Base-by-base conservation (phyloP, 1,140 invertebrate species). In the Galleria mellonella region DNA sequence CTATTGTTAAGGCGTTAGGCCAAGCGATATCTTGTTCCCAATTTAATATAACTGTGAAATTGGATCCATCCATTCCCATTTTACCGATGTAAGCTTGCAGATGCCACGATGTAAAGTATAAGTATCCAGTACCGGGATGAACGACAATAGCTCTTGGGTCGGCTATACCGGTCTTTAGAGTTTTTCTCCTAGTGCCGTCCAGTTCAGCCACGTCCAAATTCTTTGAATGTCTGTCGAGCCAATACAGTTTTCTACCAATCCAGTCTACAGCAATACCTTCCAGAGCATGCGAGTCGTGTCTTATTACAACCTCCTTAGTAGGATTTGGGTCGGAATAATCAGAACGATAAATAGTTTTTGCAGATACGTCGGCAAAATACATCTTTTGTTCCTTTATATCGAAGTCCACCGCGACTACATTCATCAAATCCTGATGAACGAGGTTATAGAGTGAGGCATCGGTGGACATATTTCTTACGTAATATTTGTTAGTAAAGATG, bases 221-320 rank as follows among this genome's bases (percentile, higher is more conserved):
- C 83, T 97, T 97, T 0, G 95, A 96, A 70, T 97, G 96, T 38
- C 97, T 89, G 72, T 99, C 98, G n/a, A 99, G 86, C 97, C 97
- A 99, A 71, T 99, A 99, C 0, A 99, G 82, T 78, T 99, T 99
- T 38, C 96, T 90, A 4, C 93, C 97, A 15, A 99, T 90, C 98
- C 98, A 99, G 81, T 99, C 98, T 4, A 99, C 90, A 0, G 96
- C 93, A 10, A 99, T 92, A n/a, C 97, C 98, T 88, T 99, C 97
- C 9, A 98, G 86, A 8, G 97, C 97, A 62, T 98, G 93, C 11
- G 97, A 96, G 61, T 98, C 96, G 63, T 99, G 96, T 36, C 95
- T 89, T 8, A 99, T 93, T 0, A 99, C 91, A 0, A 94, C 90
- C 86, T 98, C 95, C 63, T 91, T 92, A 3, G 83, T 86, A 0